Base-by-base conservation (phyloP, 2,113 vertebrate species). In the Pterophyllum scalare region DNA sequence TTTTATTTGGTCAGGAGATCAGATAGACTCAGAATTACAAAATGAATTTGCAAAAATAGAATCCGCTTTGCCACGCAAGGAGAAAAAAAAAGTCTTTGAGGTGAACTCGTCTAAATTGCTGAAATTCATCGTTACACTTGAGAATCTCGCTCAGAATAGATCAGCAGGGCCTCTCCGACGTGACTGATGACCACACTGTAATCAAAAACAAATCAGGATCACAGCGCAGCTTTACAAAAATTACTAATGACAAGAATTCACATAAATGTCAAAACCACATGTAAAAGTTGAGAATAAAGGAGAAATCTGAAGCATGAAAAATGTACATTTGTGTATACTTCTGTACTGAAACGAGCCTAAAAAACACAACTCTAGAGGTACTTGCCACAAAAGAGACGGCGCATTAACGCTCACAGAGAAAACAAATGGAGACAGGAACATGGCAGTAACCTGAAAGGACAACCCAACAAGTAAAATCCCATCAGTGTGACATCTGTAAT, bases 121-220 rank as follows among this genome's bases (percentile, higher is more conserved):
- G 20, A 14, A 24, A 59, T 8, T 40, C 0, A 11, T 89, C 38
- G 40, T 87, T 26, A 33, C 2, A 4, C 1, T 7, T 65, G 81
- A 28, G 88, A 28, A 43, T 94, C 90, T 77, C 90, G 96, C 80
- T 98, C 96, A 1, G 96, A 93, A 81, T 97, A 96, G 56, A 98
- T 80, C 90, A 97, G 94, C 92, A 98, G 89, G 38, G 95, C 96
- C 91, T 99, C 98, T 70, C 97, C 98, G 28, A 94, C 84, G 11
- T 94, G 96, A 58, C 97, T 93, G 3, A 95, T 57, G 75, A 98
- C 84, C 86, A 99, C 94, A 89, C 98, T 99, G 96, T 20, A 90
- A 95, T 6, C n/a, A 24, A 26, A 54, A 24, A 4, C 17, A 15
- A 0, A 70, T 49, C 40, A 49, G 43, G 65, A 12, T 40, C 12